Percentiles rank a stretch among this genome's conserved stretches.
phyloP scores from a whole-genome alignment of 2,888 invertebrate species.

The Drosophila austrosaltans region DNA sequence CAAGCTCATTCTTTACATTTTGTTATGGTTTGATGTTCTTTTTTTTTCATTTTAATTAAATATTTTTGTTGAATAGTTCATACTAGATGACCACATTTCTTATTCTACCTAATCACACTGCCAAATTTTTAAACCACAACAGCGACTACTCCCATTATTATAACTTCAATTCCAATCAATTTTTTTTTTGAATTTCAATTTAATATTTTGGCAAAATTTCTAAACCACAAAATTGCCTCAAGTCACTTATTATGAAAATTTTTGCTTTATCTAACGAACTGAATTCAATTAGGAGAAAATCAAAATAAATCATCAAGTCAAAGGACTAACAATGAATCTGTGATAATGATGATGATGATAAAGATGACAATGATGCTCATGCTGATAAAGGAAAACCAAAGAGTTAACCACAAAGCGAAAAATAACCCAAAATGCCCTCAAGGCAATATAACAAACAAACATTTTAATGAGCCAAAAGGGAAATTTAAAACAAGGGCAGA shows the following conservation, averaged over 20 bases:
- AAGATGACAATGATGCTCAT: constrained; percentile 6
- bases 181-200: background rate
- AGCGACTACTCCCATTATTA: too few relatives aligned
- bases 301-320: constrained; percentile 51
- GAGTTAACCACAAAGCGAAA: constrained; percentile 35
- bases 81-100: too few relatives aligned
- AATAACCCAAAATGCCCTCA: constrained; percentile 42
- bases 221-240: constrained; percentile 10
- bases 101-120: too few relatives aligned
- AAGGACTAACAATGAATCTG: constrained; percentile 24
- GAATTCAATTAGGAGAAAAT: constrained; percentile 50
- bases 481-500: background rate
- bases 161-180: too few relatives aligned
- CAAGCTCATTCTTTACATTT: too few relatives aligned
- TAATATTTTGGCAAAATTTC: background rate
- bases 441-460: constrained; percentile 46
- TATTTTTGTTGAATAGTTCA: too few relatives aligned
- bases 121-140: too few relatives aligned
- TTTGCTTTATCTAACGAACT: constrained; percentile 28
- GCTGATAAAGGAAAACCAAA: background rate
- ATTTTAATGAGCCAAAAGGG: constrained; percentile 61
- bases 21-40: too few relatives aligned
- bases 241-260: constrained; percentile 12
- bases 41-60: too few relatives aligned
- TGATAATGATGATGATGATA: too few relatives aligned